Percentiles rank a stretch among this genome's conserved stretches.
Evolutionary conservation across 2,888 invertebrate genomes (phyloP).

Genomic region (Lochmaea crataegi): DNA sequence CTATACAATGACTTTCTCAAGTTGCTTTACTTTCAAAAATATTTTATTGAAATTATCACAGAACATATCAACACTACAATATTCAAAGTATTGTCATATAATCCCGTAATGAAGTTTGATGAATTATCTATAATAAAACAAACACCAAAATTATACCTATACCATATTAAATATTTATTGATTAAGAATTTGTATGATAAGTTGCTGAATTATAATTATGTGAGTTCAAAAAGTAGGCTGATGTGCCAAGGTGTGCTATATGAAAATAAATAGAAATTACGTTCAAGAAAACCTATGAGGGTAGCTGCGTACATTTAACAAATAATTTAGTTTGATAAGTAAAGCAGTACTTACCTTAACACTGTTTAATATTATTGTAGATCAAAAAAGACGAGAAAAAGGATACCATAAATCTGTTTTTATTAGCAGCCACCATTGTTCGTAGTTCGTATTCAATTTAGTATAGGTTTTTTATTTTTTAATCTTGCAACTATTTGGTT

Average conservation of each 20-base stretch:
- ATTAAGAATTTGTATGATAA: not conserved
- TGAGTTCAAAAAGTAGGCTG: not conserved
- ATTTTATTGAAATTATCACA: not conserved
- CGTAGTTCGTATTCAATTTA: not conserved
- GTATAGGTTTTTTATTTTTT: not conserved
- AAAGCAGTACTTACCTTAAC: not conserved
- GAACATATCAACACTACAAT: not conserved
- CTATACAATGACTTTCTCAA: not conserved
- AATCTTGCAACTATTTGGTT: no score
- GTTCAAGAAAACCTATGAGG: not conserved
- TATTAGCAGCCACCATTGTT: constrained; percentile 5
- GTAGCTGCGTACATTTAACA: not conserved
- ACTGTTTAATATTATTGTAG: not conserved
- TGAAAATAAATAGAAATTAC: constrained; percentile 7
- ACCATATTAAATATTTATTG: not conserved
- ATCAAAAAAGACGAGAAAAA: not conserved
- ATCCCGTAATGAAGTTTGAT: not conserved
- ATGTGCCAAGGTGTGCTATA: constrained; percentile 4
- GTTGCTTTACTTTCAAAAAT: not conserved
- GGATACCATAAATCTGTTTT: not conserved
- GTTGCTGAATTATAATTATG: not conserved
- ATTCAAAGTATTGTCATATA: not conserved
- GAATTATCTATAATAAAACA: not conserved
- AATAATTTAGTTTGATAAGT: not conserved
- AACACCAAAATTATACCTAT: not conserved